phyloP scores from a whole-genome alignment of 2,113 vertebrate species.

The Alaudala cheleensis region DNA sequence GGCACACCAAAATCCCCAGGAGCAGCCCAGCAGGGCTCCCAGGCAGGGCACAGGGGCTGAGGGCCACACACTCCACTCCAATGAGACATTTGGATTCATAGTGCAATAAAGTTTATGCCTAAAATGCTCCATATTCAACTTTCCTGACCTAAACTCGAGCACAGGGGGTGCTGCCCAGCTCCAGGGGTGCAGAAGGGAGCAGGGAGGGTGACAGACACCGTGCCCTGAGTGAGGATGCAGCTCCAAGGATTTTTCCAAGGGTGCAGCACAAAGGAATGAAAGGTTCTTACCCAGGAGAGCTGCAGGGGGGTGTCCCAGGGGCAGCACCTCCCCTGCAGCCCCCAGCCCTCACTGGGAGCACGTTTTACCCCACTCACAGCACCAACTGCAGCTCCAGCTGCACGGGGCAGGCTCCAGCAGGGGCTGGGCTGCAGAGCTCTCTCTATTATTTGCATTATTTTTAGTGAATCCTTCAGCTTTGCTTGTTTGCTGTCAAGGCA shows the following conservation, averaged over 20 bases:
- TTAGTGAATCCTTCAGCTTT: background rate
- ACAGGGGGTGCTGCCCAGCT: background rate
- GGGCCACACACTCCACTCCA: background rate
- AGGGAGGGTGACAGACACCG: background rate
- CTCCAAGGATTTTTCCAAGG: background rate
- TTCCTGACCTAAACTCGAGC: background rate
- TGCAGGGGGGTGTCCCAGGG: background rate
- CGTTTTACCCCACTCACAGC: accelerated
- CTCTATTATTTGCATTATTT: background rate
- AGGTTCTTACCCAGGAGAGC: background rate
- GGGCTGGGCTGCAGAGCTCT: background rate
- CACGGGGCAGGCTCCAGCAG: background rate
- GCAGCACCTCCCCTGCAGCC: too few relatives aligned
- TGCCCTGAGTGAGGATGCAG: background rate
- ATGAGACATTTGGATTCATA: background rate
- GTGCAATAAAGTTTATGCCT: background rate
- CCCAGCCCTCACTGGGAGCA: background rate
- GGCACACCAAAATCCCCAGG: background rate
- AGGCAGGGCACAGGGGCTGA: background rate
- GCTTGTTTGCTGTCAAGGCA: constrained; percentile 6
- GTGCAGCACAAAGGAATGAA: background rate
- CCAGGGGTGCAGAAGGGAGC: background rate
- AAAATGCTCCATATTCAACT: background rate
- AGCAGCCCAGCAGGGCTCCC: background rate
- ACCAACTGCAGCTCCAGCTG: background rate